Base-by-base conservation (phyloP, 2,113 vertebrate species). In the Hepsetus odoe region DNA sequence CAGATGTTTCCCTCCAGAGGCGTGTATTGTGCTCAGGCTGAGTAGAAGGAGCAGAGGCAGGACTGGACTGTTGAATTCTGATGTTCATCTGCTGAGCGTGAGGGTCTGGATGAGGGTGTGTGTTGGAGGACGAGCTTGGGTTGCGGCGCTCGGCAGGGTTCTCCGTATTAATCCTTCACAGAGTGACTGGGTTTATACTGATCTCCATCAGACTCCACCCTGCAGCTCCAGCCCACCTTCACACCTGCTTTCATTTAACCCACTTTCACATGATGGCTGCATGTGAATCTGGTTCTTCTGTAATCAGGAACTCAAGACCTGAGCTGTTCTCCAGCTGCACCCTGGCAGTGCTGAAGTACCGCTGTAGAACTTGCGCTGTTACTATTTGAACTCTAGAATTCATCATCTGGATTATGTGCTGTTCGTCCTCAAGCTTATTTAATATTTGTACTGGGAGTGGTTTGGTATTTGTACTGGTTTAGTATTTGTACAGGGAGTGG, bases 91-190 rank as follows among this genome's bases (percentile, higher is more conserved):
- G 55, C 8, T 55, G 69, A 28, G 18, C 53, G 26, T 49, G 26
- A 4, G 3, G 11, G 68, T 71, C 3, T 28, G 2, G 14, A 18
- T 46, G 18, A 42, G 46, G 69, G 11, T n/a, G 69, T 33, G 26
- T 28, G 44, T 71, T n/a, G n/a, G 42, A 10, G 26, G 3, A 51
- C 71, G 82, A 61, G 70, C 78, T 53, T 68, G 73, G 71, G 55
- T 1, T 73, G 76, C 81, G 51, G 74, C 58, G 58, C 76, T 64
- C 82, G 79, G 75, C 59, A 20, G 74, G 76, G 82, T 85, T 62
- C 35, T 51, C 53, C 2, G 66, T 58, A 85, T 82, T 83, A 88
- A 89, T 88, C 80, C 88, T 80, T 87, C 81, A 85, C 80, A 72
- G 85, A 46, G 38, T 74, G 85, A 75, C 44, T 80, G 79, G 13